Conservation (phyloP, 2,113 vertebrate genomes). For the Scatophagus argus region DNA sequence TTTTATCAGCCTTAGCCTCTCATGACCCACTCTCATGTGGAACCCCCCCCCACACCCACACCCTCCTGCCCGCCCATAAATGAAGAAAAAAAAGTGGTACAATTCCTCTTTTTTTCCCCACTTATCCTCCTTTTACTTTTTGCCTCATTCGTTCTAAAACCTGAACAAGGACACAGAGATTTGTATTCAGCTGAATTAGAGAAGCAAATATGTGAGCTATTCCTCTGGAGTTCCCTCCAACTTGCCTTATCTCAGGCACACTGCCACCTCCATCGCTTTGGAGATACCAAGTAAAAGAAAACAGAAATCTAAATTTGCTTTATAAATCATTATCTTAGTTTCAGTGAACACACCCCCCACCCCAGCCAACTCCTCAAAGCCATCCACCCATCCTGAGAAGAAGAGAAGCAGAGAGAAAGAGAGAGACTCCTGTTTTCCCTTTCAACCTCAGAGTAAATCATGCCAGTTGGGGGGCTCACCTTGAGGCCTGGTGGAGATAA, state of each 20-base stretch:
- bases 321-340: conserved; percentile 75
- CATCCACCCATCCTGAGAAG: conserved; percentile 56
- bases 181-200: conserved; percentile 56
- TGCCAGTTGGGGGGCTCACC: conserved; percentile 79
- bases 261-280: conserved; percentile 63
- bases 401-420: conserved; percentile 64
- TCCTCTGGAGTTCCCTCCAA: conserved; percentile 63
- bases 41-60: conserved; percentile 65
- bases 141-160: conserved; percentile 64
- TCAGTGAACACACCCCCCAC: conserved; percentile 40
- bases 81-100: conserved; percentile 52
- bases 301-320: conserved; percentile 62
- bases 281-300: conserved; percentile 73
- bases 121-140: conserved; percentile 69
- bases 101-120: conserved; percentile 52
- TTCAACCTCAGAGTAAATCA: conserved; percentile 83
- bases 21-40: conserved; percentile 77
- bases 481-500: conserved; percentile 82
- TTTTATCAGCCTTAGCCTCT: conserved; percentile 85
- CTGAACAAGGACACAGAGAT: conserved; percentile 58
- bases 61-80: conserved; percentile 45
- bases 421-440: conserved; percentile 71
- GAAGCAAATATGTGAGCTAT: conserved; percentile 70
- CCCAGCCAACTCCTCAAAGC: conserved; percentile 57
- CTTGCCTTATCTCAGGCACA: conserved; percentile 62